A percentile compares a stretch with the other conserved stretches of the same genome.
Conservation (phyloP, 2,113 vertebrate genomes). For the Octodon degus region DNA sequence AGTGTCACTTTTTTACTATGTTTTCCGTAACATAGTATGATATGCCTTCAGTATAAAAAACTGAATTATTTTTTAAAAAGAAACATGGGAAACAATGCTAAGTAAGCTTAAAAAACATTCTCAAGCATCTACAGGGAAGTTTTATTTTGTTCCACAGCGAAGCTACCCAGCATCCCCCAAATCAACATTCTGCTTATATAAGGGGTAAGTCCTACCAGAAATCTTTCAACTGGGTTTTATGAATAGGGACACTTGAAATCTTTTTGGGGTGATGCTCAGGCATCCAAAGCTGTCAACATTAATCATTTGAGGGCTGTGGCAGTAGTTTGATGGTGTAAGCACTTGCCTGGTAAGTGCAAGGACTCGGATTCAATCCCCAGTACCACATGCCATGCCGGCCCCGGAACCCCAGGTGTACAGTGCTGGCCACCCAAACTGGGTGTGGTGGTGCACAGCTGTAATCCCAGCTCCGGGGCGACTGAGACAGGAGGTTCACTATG, state of each 20-base stretch:
- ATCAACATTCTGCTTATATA: not conserved
- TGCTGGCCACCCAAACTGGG: too few relatives aligned
- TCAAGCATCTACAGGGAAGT: not conserved
- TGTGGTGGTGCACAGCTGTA: too few relatives aligned
- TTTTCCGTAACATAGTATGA: not conserved
- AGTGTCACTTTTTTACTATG: not conserved
- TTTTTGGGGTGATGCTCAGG: not conserved
- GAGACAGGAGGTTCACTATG: too few relatives aligned
- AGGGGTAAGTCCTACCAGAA: not conserved
- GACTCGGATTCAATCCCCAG: too few relatives aligned
- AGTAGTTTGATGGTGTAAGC: too few relatives aligned
- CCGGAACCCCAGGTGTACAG: too few relatives aligned
- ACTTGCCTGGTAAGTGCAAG: too few relatives aligned
- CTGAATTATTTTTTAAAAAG: not conserved
- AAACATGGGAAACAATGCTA: not conserved
- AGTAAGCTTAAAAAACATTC: not conserved
- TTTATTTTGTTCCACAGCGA: not conserved
- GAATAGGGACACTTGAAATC: not conserved
- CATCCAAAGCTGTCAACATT: not conserved
- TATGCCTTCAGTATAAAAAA: not conserved
- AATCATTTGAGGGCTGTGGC: not conserved
- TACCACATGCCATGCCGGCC: too few relatives aligned
- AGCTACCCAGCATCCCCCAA: not conserved
- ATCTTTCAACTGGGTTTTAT: not conserved
- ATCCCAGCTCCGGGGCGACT: too few relatives aligned